These are phyloP conservation scores for Triplophysa bombifrons DNA, from an alignment of 2,797 vertebrate genomes.

Conservation along the genomic window DNA sequence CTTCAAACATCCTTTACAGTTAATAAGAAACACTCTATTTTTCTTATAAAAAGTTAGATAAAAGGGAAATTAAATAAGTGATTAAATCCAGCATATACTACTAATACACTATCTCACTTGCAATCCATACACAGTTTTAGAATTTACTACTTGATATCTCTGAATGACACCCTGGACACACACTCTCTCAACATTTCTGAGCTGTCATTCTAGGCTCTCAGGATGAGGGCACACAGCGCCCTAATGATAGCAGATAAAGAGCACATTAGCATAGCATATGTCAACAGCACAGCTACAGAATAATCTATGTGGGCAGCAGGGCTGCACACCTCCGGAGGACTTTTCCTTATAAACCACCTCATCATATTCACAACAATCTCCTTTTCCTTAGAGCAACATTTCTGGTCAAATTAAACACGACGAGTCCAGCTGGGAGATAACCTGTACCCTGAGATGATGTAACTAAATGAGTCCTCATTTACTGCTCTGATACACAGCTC, in stretches of 20 bases:
- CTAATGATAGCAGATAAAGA: conserved; percentile 34
- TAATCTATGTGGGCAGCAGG: neutral
- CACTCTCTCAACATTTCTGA: neutral
- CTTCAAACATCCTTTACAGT: too few relatives aligned
- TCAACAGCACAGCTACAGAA: conserved; percentile 18
- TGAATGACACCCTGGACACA: neutral
- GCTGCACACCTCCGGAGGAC: neutral
- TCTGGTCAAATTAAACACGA: conserved; percentile 10
- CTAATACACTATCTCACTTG: neutral
- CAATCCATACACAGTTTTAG: neutral
- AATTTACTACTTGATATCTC: neutral
- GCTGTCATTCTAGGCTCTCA: neutral
- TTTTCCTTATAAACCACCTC: neutral
- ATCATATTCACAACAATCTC: neutral
- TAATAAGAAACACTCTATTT: too few relatives aligned
- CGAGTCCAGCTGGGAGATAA: conserved; percentile 9
- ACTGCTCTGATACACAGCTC: neutral
- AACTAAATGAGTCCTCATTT: conserved; percentile 33
- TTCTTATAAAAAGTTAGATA: too few relatives aligned
- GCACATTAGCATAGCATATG: conserved; percentile 46
- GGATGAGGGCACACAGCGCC: neutral
- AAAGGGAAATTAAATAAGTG: too few relatives aligned
- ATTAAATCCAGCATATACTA: neutral
- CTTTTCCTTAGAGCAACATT: neutral
- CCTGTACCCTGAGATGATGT: neutral